phyloP scores from a whole-genome alignment of 2,888 invertebrate genomes.

The Drosophila histrio region DNA sequence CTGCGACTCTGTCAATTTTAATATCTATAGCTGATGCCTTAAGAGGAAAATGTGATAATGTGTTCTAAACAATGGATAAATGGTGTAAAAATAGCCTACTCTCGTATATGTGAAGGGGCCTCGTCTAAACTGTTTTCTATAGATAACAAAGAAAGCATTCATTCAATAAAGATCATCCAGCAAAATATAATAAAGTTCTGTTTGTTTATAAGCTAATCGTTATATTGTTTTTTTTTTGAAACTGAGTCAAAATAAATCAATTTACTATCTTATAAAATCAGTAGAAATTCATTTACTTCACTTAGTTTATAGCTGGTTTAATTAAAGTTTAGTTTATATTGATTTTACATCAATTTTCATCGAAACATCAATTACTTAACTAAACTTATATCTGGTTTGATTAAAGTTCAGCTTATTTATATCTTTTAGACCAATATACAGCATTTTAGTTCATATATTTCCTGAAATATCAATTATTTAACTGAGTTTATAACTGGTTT shows the following conservation, averaged over 20 bases:
- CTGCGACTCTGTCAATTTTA: conserved; percentile 45
- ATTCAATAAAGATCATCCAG: not conserved
- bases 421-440: too few relatives aligned
- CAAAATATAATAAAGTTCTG: not conserved
- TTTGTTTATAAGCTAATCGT: not conserved
- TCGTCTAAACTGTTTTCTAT: not conserved
- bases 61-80: conserved; percentile 71
- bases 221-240: not conserved
- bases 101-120: conserved; percentile 40
- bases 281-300: not conserved
- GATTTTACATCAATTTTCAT: too few relatives aligned
- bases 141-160: not conserved
- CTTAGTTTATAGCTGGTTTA: not conserved
- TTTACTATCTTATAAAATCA: not conserved
- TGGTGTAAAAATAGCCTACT: conserved; percentile 69
- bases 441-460: too few relatives aligned
- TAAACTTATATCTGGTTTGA: too few relatives aligned
- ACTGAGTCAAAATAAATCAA: not conserved
- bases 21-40: conserved; percentile 69
- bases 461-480: too few relatives aligned
- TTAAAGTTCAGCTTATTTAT: too few relatives aligned
- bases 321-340: not conserved
- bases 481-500: too few relatives aligned
- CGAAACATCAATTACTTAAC: too few relatives aligned
- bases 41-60: conserved; percentile 79